phyloP scores from a whole-genome alignment of 2,888 invertebrate species.

The Epinotia bilunana region DNA sequence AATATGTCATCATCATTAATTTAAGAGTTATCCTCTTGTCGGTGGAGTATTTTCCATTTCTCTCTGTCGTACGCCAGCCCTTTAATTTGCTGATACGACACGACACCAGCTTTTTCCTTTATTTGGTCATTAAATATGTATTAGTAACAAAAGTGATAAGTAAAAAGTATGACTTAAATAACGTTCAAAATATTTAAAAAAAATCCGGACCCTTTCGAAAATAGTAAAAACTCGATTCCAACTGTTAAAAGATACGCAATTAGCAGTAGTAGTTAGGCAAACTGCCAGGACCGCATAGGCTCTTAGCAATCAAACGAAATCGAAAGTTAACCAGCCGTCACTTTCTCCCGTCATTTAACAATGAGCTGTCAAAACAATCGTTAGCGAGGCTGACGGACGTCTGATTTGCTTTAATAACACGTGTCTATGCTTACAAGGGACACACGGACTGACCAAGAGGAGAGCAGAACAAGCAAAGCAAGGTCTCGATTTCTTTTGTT shows the following conservation, averaged over 20 bases:
- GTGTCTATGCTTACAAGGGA: conserved; percentile 23
- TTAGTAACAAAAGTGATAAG: too few species aligned
- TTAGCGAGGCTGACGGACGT: conserved; percentile 38
- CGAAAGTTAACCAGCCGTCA: conserved; percentile 49
- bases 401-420: conserved; percentile 43
- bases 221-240: too few species aligned
- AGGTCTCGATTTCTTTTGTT: background rate
- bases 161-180: too few species aligned
- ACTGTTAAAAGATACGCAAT: conserved; percentile 5
- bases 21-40: too few species aligned
- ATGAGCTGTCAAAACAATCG: conserved; percentile 51
- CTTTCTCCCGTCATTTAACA: conserved; percentile 52
- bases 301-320: conserved; percentile 45
- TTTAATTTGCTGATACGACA: too few species aligned
- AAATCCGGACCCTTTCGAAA: too few species aligned
- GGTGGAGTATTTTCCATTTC: too few species aligned
- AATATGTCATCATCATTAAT: too few species aligned
- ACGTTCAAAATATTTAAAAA: too few species aligned
- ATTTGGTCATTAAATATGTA: too few species aligned
- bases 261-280: background rate
- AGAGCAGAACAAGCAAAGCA: background rate
- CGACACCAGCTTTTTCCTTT: too few species aligned
- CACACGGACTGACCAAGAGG: background rate
- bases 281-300: background rate
- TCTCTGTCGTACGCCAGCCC: too few species aligned